Evolutionary conservation across 2,888 invertebrate species (phyloP).

Genomic region (Ceratothoa steindachneri): DNA sequence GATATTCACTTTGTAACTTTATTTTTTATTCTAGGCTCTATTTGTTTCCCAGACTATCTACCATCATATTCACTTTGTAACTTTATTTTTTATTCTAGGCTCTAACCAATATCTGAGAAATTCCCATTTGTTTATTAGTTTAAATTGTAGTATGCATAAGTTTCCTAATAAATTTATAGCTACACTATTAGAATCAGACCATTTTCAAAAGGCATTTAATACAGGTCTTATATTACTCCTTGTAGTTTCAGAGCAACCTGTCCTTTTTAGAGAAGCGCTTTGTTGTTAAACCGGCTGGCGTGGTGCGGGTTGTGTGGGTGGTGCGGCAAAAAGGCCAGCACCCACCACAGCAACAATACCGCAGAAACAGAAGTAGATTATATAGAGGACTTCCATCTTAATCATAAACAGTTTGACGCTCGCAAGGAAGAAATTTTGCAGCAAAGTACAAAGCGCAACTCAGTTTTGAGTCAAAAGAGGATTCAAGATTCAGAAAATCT

Average conservation of each 20-base stretch:
- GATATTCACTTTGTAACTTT: no score
- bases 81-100: no score
- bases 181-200: no score
- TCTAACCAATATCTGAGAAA: no score
- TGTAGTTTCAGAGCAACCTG: not conserved
- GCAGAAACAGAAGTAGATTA: not conserved
- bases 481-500: not conserved
- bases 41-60: no score
- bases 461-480: not conserved
- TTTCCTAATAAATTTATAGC: no score
- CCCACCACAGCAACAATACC: conserved; percentile 26
- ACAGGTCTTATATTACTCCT: no score
- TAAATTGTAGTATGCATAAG: no score
- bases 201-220: no score
- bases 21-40: no score
- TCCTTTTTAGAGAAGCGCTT: not conserved
- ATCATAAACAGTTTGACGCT: not conserved
- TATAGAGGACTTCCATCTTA: not conserved
- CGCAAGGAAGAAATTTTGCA: not conserved
- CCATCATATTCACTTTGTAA: no score
- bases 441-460: not conserved
- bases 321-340: conserved; percentile 28
- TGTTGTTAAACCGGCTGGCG: conserved; percentile 22
- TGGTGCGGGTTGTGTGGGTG: conserved; percentile 42
- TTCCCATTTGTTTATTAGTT: no score